Percentiles rank a stretch among this genome's conserved stretches.
Evolutionary conservation across 2,888 invertebrate genomes (phyloP).

Genomic region (Erebia aethiops): DNA sequence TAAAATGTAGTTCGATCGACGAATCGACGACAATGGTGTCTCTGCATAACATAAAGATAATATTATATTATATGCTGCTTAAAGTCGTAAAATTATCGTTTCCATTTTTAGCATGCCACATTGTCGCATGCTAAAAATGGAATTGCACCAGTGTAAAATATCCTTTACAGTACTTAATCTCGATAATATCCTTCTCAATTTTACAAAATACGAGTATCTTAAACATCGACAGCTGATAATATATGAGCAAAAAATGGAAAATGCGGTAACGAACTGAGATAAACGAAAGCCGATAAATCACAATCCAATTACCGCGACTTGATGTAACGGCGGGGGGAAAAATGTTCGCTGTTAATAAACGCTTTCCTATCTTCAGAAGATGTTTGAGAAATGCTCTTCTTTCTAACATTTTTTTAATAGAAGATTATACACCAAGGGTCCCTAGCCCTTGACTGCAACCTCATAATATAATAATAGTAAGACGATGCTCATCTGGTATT

Average conservation of each 20-base stretch:
- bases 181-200: background rate
- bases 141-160: too few relatives aligned
- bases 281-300: slow-evolving; percentile 41
- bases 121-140: too few relatives aligned
- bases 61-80: too few relatives aligned
- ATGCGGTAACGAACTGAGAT: slow-evolving; percentile 37
- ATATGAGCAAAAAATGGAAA: slow-evolving; percentile 34
- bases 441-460: too few relatives aligned
- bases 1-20: too few relatives aligned
- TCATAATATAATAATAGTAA: too few relatives aligned
- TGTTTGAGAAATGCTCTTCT: background rate
- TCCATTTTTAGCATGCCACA: too few relatives aligned
- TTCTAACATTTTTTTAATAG: background rate
- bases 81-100: too few relatives aligned
- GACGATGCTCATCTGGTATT: too few relatives aligned
- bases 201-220: slow-evolving; percentile 22
- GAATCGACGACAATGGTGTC: too few relatives aligned
- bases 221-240: slow-evolving; percentile 35
- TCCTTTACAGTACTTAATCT: background rate
- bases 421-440: too few relatives aligned
- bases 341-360: slow-evolving; percentile 21
- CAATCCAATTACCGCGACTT: slow-evolving; percentile 39
- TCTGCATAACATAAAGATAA: too few relatives aligned
- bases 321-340: slow-evolving; percentile 30
- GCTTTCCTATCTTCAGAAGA: slow-evolving; percentile 10